These are phyloP conservation scores for Paedocypris micromegethes DNA, from an alignment of 2,797 vertebrate species.

Conservation along the genomic window DNA sequence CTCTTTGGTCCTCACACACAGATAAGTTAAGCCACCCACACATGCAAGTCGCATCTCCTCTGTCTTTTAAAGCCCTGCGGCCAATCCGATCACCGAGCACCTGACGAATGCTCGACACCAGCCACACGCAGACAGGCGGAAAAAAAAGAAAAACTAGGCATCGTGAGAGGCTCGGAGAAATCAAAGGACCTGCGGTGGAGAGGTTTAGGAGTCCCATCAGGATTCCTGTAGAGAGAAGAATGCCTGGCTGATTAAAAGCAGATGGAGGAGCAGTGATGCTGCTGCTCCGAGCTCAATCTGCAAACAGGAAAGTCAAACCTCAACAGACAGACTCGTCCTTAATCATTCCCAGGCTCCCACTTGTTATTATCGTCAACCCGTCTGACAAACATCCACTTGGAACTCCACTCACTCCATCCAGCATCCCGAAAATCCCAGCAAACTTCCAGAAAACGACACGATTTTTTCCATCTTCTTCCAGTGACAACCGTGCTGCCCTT, in stretches of 20 bases:
- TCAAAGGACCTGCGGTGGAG: conserved; percentile 67
- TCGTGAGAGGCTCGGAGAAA: conserved; percentile 60
- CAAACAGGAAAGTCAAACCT: conserved; percentile 87
- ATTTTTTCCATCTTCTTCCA: no score
- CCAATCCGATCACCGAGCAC: conserved; percentile 24
- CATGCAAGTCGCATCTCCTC: conserved; percentile 5
- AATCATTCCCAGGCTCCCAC: conserved; percentile 84
- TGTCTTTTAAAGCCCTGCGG: conserved; percentile 3
- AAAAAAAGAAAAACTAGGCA: conserved; percentile 38
- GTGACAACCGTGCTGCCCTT: no score
- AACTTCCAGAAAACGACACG: no score
- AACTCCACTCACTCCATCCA: conserved; percentile 48
- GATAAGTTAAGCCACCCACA: not conserved
- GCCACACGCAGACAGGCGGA: conserved; percentile 19
- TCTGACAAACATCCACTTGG: conserved; percentile 64
- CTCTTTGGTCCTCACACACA: not conserved
- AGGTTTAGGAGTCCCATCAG: conserved; percentile 71
- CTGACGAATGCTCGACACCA: conserved; percentile 13
- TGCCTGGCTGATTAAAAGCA: conserved; percentile 83
- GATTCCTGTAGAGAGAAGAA: conserved; percentile 75
- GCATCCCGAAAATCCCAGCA: no score
- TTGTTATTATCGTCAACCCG: conserved; percentile 77
- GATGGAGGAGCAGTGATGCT: conserved; percentile 79
- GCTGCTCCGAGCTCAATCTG: conserved; percentile 78
- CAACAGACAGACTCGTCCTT: conserved; percentile 73